A percentile compares a stretch with the other conserved stretches of the same genome.
These are phyloP conservation scores for Phataginus tricuspis DNA, from an alignment of 2,797 vertebrate species.

Conservation along the genomic window DNA sequence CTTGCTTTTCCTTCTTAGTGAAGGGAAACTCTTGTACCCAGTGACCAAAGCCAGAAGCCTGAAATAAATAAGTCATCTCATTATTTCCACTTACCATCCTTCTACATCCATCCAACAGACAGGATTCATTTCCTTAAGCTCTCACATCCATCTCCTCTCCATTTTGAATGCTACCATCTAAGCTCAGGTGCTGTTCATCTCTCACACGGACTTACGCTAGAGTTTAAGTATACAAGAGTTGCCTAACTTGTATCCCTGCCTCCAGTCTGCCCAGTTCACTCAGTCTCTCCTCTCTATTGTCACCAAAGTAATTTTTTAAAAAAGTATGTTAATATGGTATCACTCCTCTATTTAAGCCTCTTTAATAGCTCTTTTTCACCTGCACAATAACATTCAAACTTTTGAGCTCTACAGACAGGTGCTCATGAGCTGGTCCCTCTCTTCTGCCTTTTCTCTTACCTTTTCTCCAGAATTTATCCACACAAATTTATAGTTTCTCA, in stretches of 20 bases:
- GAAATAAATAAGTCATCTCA: neutral
- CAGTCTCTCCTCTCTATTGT: slow-evolving; percentile 7
- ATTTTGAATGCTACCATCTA: neutral
- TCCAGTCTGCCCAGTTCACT: neutral
- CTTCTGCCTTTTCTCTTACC: neutral
- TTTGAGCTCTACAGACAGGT: neutral
- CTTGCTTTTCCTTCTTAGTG: neutral
- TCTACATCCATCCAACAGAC: neutral
- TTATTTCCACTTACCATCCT: neutral
- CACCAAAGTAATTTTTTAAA: neutral
- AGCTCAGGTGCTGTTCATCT: neutral
- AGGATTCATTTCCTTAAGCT: neutral
- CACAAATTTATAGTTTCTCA: slow-evolving; percentile 9
- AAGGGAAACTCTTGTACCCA: neutral
- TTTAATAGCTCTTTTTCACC: neutral
- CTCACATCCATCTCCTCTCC: neutral
- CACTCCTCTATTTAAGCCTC: neutral
- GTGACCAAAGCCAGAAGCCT: neutral
- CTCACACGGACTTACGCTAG: neutral
- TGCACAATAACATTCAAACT: neutral
- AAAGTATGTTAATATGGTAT: neutral
- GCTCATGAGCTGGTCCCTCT: neutral
- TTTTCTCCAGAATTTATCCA: neutral
- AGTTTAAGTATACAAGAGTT: neutral
- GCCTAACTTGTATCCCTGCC: neutral